Evolutionary conservation across 1,140 invertebrate genomes (phyloP), one percentile per base, ranked within the genome.

Genomic region (Vanessa tameamea): DNA sequence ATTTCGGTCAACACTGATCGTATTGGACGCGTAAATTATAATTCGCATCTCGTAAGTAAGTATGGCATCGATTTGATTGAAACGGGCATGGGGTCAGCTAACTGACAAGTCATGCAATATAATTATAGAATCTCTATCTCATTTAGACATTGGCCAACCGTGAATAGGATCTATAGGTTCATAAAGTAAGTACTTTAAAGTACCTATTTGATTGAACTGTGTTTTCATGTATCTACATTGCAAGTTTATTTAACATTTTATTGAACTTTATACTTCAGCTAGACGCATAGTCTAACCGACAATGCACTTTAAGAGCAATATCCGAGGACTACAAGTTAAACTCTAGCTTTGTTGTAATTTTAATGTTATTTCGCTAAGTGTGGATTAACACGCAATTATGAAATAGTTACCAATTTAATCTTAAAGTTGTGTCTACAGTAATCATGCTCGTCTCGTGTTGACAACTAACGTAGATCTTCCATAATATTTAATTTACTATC

Each of bases 41-140:
- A 66, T 75, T 75, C 57, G 16, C 69, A 71, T 37, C 57, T 61
- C 48, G 47, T 65, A 71, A 51, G 63, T 65, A 69, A 55, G 69
- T 64, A 43, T 69, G 64, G 72, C 72, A 55, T 59, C 43, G 63
- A 57, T 63, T 76, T 74, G 68, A 76, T 74, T 74, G 72, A 74
- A 73, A 70, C 55, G 75, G 72, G 55, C 74, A 77, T 65, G 77
- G 79, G 84, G 82, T 82, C 79, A 65, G 71, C 43, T 78, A 79
- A 82, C 64, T 72, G 76, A 64, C 78, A 63, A 85, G 78, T 86
- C 82, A 83, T 80, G 75, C 66, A 64, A 71, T 77, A 72, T 83
- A 81, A 83, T 80, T 78, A 79, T 70, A 73, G 37, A 64, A 47
- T 48, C 63, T 69, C 61, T 68, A 57, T 69, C 59, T 75, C 47